A percentile compares a stretch with the other conserved stretches of the same genome.
Evolutionary conservation across 53 echinoderm and acorn worm species (phyloP).

Genomic region (Actinopyga echinites): DNA sequence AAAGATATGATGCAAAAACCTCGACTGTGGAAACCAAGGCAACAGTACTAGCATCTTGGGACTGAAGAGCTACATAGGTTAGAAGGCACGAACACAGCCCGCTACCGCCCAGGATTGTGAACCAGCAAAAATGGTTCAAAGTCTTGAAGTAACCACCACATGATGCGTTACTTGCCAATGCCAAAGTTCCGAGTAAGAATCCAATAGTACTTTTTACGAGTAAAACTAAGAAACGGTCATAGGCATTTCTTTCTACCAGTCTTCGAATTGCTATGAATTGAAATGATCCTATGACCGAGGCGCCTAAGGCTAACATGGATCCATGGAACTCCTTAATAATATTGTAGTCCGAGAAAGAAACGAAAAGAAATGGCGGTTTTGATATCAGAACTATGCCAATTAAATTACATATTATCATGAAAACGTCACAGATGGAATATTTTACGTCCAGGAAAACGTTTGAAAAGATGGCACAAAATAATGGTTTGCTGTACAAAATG

Average conservation of each 20-base stretch:
- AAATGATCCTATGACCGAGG: neutral
- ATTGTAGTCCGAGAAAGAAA: neutral
- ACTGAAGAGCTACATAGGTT: neutral
- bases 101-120: neutral
- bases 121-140: neutral
- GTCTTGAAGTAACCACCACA: neutral
- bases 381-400: neutral
- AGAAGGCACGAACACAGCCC: neutral
- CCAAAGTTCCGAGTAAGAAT: neutral
- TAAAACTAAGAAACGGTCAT: neutral
- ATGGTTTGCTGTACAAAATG: slow-evolving; percentile 3
- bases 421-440: neutral
- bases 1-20: slow-evolving; percentile 6
- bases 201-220: neutral
- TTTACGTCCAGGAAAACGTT: neutral
- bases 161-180: neutral
- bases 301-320: neutral
- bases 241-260: neutral
- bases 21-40: neutral
- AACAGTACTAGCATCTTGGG: neutral
- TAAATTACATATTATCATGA: neutral
- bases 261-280: slow-evolving; percentile 4
- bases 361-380: slow-evolving; percentile 13
- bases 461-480: neutral
- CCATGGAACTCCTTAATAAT: neutral